Evolutionary conservation across 2,888 invertebrate genomes (phyloP).

Genomic region (Tricholauxania praeusta): DNA sequence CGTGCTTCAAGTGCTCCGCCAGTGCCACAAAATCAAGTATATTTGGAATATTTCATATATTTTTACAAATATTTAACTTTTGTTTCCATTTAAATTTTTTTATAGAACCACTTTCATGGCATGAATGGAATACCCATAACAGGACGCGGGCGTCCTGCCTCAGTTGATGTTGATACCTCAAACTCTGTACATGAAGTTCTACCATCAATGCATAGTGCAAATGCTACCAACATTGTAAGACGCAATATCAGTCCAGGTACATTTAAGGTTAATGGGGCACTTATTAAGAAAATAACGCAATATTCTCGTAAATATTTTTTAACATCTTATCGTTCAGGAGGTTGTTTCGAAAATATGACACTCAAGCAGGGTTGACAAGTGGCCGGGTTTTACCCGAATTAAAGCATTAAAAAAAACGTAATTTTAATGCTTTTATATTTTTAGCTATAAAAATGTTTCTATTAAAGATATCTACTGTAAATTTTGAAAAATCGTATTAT

Average conservation of each 20-base stretch:
- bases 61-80: constrained; percentile 31
- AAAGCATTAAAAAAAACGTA: no score
- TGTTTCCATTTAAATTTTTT: constrained; percentile 41
- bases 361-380: no score
- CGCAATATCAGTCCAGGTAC: constrained; percentile 68
- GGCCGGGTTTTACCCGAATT: no score
- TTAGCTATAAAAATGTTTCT: no score
- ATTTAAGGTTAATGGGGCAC: constrained; percentile 42
- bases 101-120: constrained; percentile 64
- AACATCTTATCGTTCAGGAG: no score
- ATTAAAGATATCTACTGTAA: no score
- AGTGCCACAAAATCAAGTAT: constrained; percentile 74
- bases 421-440: no score
- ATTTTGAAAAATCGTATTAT: no score
- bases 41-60: constrained; percentile 1
- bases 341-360: no score
- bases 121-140: constrained; percentile 68
- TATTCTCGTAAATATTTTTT: no score
- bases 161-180: constrained; percentile 71
- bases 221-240: constrained; percentile 59
- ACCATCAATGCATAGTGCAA: constrained; percentile 51
- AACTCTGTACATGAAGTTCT: constrained; percentile 58
- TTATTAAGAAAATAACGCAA: no score
- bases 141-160: constrained; percentile 76
- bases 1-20: constrained; percentile 87